Evolutionary conservation across 2,888 invertebrate genomes (phyloP), one percentile per base, ranked within the genome.

Genomic region (Perizoma flavofasciatum): DNA sequence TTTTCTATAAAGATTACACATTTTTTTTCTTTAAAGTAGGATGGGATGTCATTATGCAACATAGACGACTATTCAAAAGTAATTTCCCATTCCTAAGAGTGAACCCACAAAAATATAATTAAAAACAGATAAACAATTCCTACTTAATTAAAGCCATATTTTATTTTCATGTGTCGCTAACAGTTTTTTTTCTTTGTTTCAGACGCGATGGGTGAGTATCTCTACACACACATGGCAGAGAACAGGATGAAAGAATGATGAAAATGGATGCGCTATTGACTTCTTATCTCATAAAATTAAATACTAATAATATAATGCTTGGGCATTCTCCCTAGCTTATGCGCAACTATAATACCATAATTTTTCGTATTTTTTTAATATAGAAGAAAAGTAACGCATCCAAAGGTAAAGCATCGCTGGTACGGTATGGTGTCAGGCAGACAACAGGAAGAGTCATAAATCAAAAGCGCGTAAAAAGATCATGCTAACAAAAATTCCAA

Each of bases 131-230:
- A 61, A 67, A 66, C 62, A 50, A 56, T 57, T 54, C 53, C 22
- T 22, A 22, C 22, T 22, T 63, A 68, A 66, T 65, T 68, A 61
- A 65, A 59, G 59, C 64, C 68, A 66, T 64, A 65, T 67, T 68
- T 67, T 57, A 57, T 61, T 61, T 54, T 59, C 59, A 69, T 67
- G 68, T 77, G 72, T 74, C 71, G 68, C 69, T 76, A 69, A 65
- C 69, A 59, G 53, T 59, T 56, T 69, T 78, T n/a, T 86, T 78
- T 85, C 81, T 43, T 94, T 95, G 95, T 95, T 95, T 82, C 95
- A 96, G 95, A 95, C 93, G 95, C 95, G 88, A 95, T 95, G 94
- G 95, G 95, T 96, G 94, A 95, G 95, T 94, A 88, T n/a, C 22
- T 52, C 58, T 49, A 52, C 61, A 61, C 39, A 52, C 61, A 61